phyloP scores from a whole-genome alignment of 2,888 invertebrate genomes.

The Minunthozetes semirufus region DNA sequence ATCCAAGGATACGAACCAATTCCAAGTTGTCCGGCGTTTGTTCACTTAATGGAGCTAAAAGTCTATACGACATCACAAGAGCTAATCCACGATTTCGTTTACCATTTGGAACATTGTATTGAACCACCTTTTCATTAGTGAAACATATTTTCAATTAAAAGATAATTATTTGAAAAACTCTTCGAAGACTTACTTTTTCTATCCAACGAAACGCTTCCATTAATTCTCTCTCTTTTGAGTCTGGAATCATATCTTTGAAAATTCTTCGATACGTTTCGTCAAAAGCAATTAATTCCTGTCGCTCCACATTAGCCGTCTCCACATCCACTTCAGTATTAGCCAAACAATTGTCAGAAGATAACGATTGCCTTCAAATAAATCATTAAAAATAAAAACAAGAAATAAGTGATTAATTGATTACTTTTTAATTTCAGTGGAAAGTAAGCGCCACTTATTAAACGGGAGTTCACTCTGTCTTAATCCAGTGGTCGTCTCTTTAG shows the following conservation, averaged over 20 bases:
- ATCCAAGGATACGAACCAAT: conserved; percentile 75
- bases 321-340: not conserved
- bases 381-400: not conserved
- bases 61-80: conserved; percentile 48
- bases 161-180: too few species aligned
- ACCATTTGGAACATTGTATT: conserved; percentile 52
- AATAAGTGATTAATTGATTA: not conserved
- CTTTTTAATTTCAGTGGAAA: conserved; percentile 8
- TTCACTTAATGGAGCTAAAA: conserved; percentile 32
- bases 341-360: conserved; percentile 2
- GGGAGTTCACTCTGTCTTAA: not conserved
- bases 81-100: conserved; percentile 52
- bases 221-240: conserved; percentile 3
- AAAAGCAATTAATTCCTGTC: conserved; percentile 21
- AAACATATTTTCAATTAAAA: too few species aligned
- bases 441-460: not conserved
- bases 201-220: conserved; percentile 22
- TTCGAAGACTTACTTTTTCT: not conserved
- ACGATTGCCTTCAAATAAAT: not conserved
- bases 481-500: not conserved
- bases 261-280: conserved; percentile 13
- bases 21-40: conserved; percentile 60
- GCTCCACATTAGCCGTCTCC: not conserved
- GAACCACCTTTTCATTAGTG: conserved; percentile 46
- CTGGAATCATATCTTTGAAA: conserved; percentile 23